phyloP scores from a whole-genome alignment of 2,888 invertebrate species.

The Tortricodes alternella region DNA sequence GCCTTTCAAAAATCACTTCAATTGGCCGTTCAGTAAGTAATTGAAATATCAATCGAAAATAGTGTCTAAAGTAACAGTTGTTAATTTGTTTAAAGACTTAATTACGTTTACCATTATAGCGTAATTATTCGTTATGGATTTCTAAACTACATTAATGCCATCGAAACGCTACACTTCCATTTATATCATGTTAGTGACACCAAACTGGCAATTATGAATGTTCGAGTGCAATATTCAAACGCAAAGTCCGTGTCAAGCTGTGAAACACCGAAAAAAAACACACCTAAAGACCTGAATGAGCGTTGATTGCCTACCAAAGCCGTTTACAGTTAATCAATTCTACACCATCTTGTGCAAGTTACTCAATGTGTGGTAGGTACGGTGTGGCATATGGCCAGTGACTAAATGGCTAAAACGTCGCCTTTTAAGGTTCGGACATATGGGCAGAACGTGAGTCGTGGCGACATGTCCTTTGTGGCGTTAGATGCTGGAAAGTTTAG shows the following conservation, averaged over 20 bases:
- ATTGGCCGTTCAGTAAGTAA: not conserved
- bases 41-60: too few relatives aligned
- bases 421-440: constrained; percentile 67
- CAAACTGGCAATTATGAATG: constrained; percentile 36
- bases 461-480: constrained; percentile 58
- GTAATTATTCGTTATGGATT: not conserved
- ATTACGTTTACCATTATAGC: not conserved
- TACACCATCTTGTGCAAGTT: constrained; percentile 60
- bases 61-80: too few relatives aligned
- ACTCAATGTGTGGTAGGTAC: constrained; percentile 48
- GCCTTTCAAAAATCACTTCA: constrained; percentile 9
- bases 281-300: constrained; percentile 46
- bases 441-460: constrained; percentile 46
- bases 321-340: constrained; percentile 70
- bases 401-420: constrained; percentile 52
- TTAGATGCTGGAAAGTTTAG: constrained; percentile 50
- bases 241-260: constrained; percentile 39
- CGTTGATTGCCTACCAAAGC: constrained; percentile 61
- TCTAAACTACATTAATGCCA: not conserved
- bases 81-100: too few relatives aligned
- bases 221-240: constrained; percentile 39
- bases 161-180: constrained; percentile 12
- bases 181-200: constrained; percentile 16
- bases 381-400: constrained; percentile 64
- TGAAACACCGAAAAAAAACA: constrained; percentile 41